phyloP scores from a whole-genome alignment of 2,113 vertebrate genomes.

The Isurus oxyrinchus region DNA sequence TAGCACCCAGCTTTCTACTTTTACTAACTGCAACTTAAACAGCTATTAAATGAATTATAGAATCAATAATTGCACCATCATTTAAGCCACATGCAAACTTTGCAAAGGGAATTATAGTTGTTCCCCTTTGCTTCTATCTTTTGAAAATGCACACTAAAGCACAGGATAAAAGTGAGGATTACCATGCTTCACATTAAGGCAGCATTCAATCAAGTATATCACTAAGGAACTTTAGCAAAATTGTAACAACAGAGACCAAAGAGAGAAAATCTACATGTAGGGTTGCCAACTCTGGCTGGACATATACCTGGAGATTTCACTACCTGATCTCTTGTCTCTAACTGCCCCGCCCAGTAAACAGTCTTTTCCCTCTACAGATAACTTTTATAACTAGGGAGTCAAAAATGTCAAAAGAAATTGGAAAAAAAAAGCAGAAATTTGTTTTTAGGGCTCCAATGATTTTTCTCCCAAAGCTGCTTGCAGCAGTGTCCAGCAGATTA shows the following conservation, averaged over 20 bases:
- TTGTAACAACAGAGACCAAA: not conserved
- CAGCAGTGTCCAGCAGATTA: too few species aligned
- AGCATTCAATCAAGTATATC: not conserved
- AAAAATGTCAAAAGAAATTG: too few species aligned
- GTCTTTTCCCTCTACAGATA: too few species aligned
- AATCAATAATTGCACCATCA: not conserved
- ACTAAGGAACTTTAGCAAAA: not conserved
- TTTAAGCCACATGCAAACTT: not conserved
- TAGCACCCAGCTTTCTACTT: not conserved
- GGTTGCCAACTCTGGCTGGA: too few species aligned
- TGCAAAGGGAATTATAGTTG: not conserved
- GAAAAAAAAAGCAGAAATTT: too few species aligned
- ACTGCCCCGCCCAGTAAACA: too few species aligned
- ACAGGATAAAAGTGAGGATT: not conserved
- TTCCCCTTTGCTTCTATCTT: not conserved
- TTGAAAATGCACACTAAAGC: not conserved
- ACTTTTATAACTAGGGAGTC: too few species aligned
- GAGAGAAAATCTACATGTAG: not conserved
- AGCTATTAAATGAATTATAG: not conserved
- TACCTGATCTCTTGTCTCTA: too few species aligned
- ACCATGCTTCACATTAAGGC: not conserved
- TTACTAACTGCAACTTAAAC: not conserved
- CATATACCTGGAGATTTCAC: too few species aligned
- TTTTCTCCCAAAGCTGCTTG: too few species aligned
- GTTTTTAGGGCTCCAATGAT: too few species aligned